Evolutionary conservation across 1,140 invertebrate species (phyloP), one percentile per base, ranked within the genome.

Genomic region (Drosophila mauritiana): DNA sequence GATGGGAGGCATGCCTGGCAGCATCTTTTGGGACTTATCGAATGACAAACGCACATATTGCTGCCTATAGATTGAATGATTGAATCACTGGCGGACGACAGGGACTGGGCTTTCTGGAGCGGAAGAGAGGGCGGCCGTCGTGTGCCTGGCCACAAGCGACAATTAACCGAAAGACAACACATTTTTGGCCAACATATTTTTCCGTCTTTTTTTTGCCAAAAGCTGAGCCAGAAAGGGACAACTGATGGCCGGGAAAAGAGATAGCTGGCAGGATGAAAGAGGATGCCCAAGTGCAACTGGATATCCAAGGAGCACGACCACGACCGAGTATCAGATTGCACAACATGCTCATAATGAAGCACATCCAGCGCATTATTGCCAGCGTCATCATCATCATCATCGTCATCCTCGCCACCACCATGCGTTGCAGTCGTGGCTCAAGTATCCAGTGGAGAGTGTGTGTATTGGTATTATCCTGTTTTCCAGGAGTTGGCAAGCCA

Each of bases 301-400:
- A 88, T 88, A 88, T 73, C 42, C 53, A 22, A 73, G 81, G 43
- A 63, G 76, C 54, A 65, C 58, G 79, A 83, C 79, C 65, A 86
- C 79, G 79, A 72, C 62, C 69, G 62, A 52, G 68, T 88, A 89
- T 88, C 83, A 77, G 72, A 83, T 88, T 88, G 83, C 83, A 82
- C 64, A 82, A 78, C 43, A 76, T 59, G 64, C n/a, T 56, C 54
- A 69, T 78, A 63, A 78, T 68, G 62, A 77, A 77, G 63, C 43
- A 53, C 73, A 53, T 45, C 34, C 64, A 42, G 36, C 25, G 49
- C 73, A 76, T 68, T 49, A 59, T 76, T 49, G 61, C 25, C 73
- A 86, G 40, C 73, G 27, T 77, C 59, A 64, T 65, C 70, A 57
- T 74, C 48, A 15, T 34, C 69, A 22, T 51, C 54, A 55, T 8